These are phyloP conservation scores for Argyresthia albistria DNA, from an alignment of 2,888 invertebrate genomes.

Conservation along the genomic window DNA sequence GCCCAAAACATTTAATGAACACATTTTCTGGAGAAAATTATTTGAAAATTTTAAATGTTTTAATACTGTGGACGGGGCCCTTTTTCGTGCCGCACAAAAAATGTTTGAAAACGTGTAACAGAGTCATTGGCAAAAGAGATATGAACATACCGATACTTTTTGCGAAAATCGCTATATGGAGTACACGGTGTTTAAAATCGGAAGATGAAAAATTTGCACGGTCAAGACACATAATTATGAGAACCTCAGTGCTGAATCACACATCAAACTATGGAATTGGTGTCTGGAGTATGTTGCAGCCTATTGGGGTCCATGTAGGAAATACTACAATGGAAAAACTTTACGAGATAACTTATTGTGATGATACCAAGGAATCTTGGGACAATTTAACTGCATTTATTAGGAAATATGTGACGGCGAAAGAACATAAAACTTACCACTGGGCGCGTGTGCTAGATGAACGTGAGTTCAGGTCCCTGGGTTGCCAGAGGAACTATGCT, in stretches of 20 bases:
- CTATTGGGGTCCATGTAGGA: background rate
- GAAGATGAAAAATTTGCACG: background rate
- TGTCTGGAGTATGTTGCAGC: conserved; percentile 6
- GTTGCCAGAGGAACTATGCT: conserved; percentile 12
- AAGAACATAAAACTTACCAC: conserved; percentile 9
- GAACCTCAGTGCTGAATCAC: conserved; percentile 12
- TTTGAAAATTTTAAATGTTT: background rate
- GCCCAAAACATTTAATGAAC: conserved; percentile 13
- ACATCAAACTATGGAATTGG: conserved; percentile 15
- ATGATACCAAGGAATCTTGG: background rate
- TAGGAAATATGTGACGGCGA: background rate
- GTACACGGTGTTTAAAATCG: conserved; percentile 9
- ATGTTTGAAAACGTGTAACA: conserved; percentile 13
- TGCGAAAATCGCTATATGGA: conserved; percentile 16
- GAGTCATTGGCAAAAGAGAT: conserved; percentile 11
- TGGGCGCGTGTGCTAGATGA: conserved; percentile 17
- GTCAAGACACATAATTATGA: background rate
- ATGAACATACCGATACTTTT: conserved; percentile 14
- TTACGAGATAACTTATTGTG: background rate
- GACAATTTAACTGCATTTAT: background rate
- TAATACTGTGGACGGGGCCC: background rate
- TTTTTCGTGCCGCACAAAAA: conserved; percentile 3
- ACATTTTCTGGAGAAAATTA: background rate
- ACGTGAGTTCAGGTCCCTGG: conserved; percentile 12
- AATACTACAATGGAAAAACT: background rate